Conservation (phyloP, 2,113 vertebrate genomes). For the Sprattus sprattus region DNA sequence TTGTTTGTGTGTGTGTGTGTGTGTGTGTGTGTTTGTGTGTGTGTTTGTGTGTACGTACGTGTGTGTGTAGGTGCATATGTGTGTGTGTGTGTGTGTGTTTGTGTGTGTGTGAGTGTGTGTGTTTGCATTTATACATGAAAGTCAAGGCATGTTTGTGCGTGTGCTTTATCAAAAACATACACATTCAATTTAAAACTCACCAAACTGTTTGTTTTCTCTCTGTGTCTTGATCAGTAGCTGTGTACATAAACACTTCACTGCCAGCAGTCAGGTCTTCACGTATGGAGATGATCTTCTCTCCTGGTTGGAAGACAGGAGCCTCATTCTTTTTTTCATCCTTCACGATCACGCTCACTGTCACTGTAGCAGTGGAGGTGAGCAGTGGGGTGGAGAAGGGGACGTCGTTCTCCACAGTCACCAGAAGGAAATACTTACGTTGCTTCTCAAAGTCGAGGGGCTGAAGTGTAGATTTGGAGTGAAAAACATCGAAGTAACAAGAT, state of each 20-base stretch:
- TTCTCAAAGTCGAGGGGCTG: conserved; percentile 50
- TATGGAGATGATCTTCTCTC: conserved; percentile 44
- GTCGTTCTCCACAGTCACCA: conserved; percentile 70
- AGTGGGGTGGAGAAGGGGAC: conserved; percentile 50
- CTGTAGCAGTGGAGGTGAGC: neutral
- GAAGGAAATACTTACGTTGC: neutral
- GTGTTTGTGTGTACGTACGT: too few species aligned
- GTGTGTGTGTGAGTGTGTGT: conserved; percentile 22
- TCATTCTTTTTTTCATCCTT: conserved; percentile 71
- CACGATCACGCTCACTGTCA: conserved; percentile 64
- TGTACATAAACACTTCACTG: conserved; percentile 66
- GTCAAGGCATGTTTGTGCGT: neutral
- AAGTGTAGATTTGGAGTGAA: neutral
- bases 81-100: conserved; percentile 9
- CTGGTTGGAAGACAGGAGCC: neutral
- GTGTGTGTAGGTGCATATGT: too few species aligned
- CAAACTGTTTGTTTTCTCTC: conserved; percentile 60
- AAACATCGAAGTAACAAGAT: too few species aligned
- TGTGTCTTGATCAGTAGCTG: too few species aligned
- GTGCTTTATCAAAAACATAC: too few species aligned
- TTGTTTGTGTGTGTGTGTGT: conserved; percentile 2
- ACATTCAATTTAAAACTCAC: conserved; percentile 67
- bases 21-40: conserved; percentile 28
- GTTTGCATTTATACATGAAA: neutral
- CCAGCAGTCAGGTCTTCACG: conserved; percentile 64